These are phyloP conservation scores for Phenganax stokvisi DNA, from an alignment of 92 coral and sea anemone species.

Conservation along the genomic window DNA sequence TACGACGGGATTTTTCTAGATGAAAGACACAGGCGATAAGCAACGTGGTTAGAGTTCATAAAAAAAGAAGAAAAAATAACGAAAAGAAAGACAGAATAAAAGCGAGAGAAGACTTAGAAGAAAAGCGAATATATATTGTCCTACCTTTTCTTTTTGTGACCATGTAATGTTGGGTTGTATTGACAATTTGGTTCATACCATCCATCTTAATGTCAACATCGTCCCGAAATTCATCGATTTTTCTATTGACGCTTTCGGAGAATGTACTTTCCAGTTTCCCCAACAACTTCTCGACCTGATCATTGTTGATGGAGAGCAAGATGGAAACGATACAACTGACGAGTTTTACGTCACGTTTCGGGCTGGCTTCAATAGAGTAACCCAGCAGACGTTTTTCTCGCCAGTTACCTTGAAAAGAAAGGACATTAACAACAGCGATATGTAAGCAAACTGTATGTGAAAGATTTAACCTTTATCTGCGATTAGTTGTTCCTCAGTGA, in stretches of 20 bases:
- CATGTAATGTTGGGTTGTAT: conserved; percentile 6
- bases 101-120: no score
- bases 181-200: conserved; percentile 15
- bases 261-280: background rate
- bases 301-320: conserved; percentile 25
- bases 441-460: background rate
- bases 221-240: conserved; percentile 18
- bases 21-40: background rate
- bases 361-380: conserved; percentile 14
- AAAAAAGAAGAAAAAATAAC: background rate
- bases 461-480: conserved; percentile 14
- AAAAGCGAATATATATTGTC: background rate
- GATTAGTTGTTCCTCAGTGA: conserved; percentile 19
- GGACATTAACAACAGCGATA: background rate
- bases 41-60: background rate
- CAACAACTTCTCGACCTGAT: conserved; percentile 9
- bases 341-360: background rate
- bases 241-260: conserved; percentile 8
- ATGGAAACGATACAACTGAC: conserved; percentile 28
- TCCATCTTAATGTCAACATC: conserved; percentile 26
- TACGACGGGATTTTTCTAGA: conserved; percentile 24
- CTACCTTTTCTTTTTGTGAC: conserved; percentile 17
- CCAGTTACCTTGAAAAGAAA: conserved; percentile 4
- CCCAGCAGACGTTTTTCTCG: conserved; percentile 30
- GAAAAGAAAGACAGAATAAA: no score